A percentile compares a stretch with the other conserved stretches of the same genome.
Evolutionary conservation across 2,888 invertebrate genomes (phyloP).

Genomic region (Psococerastis gibbosa): DNA sequence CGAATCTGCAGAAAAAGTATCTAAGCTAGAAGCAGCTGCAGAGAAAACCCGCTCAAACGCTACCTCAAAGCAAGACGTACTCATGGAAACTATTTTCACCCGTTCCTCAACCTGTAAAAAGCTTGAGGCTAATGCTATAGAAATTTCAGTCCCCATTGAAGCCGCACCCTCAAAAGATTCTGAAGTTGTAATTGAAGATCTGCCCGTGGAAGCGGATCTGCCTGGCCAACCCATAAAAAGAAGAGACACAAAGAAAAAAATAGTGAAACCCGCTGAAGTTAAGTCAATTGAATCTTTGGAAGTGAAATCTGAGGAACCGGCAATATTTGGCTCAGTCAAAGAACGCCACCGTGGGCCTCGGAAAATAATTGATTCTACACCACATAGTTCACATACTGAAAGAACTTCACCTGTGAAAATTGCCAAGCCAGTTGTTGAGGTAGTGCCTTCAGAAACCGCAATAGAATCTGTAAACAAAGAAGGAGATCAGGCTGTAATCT

Average conservation of each 20-base stretch:
- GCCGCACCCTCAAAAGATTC: not conserved
- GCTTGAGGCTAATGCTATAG: slow-evolving; percentile 6
- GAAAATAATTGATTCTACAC: slow-evolving; percentile 14
- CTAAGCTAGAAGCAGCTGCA: not conserved
- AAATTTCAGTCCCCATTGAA: not conserved
- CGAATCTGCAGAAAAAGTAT: not conserved
- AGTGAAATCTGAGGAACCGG: slow-evolving; percentile 4
- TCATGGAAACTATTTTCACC: not conserved
- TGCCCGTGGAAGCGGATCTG: not conserved
- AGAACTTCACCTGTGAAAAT: not conserved
- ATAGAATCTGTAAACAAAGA: not conserved
- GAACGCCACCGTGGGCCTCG: slow-evolving; percentile 15
- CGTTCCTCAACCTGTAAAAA: not conserved
- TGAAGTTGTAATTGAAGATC: not conserved
- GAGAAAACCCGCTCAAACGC: not conserved
- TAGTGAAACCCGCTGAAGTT: not conserved
- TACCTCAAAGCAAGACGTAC: not conserved
- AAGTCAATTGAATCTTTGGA: not conserved
- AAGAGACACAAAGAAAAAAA: slow-evolving; percentile 14
- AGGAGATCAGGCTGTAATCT: not conserved
- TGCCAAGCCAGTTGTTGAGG: not conserved
- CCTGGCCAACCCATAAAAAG: slow-evolving; percentile 9
- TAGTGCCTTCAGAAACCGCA: not conserved
- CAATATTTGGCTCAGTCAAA: slow-evolving; percentile 17
- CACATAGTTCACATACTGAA: not conserved